Conservation (phyloP, 2,888 invertebrate species). For the Yponomeuta malinellus region DNA sequence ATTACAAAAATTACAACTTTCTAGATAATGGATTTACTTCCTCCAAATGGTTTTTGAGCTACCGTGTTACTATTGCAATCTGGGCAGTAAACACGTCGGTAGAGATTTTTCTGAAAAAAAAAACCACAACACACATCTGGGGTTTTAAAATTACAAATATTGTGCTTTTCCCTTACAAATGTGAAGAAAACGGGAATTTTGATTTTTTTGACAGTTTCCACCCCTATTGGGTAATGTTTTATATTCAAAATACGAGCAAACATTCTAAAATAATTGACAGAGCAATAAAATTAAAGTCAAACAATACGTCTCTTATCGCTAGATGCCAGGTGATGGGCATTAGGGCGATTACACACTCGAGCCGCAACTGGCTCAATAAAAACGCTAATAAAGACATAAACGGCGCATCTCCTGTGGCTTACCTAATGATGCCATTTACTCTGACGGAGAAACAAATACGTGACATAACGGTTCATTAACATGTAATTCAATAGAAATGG, state of each 20-base stretch:
- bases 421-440: conserved; percentile 64
- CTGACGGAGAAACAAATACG: conserved; percentile 35
- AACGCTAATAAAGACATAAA: conserved; percentile 60
- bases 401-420: conserved; percentile 61
- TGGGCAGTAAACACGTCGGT: too few relatives aligned
- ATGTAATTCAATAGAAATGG: not conserved
- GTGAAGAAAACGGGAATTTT: too few relatives aligned
- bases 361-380: conserved; percentile 39
- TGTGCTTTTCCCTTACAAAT: too few relatives aligned
- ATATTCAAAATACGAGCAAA: not conserved
- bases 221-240: too few relatives aligned
- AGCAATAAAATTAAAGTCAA: conserved; percentile 12
- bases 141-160: too few relatives aligned
- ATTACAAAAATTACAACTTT: too few relatives aligned
- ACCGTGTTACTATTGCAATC: too few relatives aligned
- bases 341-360: conserved; percentile 31
- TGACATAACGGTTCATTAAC: not conserved
- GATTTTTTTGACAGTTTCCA: too few relatives aligned
- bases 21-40: too few relatives aligned
- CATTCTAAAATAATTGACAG: conserved; percentile 27
- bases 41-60: too few relatives aligned
- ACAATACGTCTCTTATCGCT: conserved; percentile 6
- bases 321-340: conserved; percentile 42
- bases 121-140: too few relatives aligned
- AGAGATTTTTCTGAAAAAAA: too few relatives aligned